These are phyloP conservation scores for Chrysopilus asiliformis DNA, from an alignment of 2,888 invertebrate species.

Conservation along the genomic window DNA sequence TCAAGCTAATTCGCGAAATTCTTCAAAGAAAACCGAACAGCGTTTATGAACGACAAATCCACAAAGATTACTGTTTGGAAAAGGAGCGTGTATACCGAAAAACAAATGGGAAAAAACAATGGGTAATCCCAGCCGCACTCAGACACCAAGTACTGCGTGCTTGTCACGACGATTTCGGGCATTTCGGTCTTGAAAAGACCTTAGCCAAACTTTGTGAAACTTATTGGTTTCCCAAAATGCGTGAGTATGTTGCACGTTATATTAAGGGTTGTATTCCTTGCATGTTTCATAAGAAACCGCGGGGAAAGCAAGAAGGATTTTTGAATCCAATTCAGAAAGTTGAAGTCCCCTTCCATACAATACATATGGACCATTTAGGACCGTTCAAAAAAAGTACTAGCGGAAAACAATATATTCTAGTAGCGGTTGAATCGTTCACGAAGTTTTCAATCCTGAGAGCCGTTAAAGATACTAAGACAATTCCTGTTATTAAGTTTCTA, in stretches of 20 bases:
- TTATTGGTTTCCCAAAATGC: slow-evolving; percentile 33
- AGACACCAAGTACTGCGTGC: slow-evolving; percentile 14
- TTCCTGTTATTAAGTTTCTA: too few relatives aligned
- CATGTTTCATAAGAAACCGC: too few relatives aligned
- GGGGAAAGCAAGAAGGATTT: too few relatives aligned
- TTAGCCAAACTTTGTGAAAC: slow-evolving; percentile 19
- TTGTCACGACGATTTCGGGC: slow-evolving; percentile 16
- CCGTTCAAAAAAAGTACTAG: slow-evolving; percentile 26
- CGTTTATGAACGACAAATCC: slow-evolving; percentile 5
- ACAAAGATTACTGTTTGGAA: slow-evolving; percentile 12
- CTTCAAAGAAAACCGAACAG: too few relatives aligned
- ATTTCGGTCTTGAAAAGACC: slow-evolving; percentile 17
- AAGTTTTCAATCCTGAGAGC: slow-evolving; percentile 25
- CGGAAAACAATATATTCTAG: slow-evolving; percentile 26
- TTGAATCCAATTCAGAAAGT: slow-evolving; percentile 32
- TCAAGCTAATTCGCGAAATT: too few relatives aligned
- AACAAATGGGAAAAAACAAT: slow-evolving; percentile 11
- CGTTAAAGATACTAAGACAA: too few relatives aligned
- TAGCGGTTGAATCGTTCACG: slow-evolving; percentile 27
- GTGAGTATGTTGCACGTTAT: slow-evolving; percentile 27
- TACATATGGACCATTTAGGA: slow-evolving; percentile 34
- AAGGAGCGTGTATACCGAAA: slow-evolving; percentile 15
- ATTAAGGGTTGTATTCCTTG: slow-evolving; percentile 27
- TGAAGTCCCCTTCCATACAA: slow-evolving; percentile 27
- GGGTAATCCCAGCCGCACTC: slow-evolving; percentile 15